Evolutionary conservation across 2,797 vertebrate genomes (phyloP).

Genomic region (Scarus forsteni): DNA sequence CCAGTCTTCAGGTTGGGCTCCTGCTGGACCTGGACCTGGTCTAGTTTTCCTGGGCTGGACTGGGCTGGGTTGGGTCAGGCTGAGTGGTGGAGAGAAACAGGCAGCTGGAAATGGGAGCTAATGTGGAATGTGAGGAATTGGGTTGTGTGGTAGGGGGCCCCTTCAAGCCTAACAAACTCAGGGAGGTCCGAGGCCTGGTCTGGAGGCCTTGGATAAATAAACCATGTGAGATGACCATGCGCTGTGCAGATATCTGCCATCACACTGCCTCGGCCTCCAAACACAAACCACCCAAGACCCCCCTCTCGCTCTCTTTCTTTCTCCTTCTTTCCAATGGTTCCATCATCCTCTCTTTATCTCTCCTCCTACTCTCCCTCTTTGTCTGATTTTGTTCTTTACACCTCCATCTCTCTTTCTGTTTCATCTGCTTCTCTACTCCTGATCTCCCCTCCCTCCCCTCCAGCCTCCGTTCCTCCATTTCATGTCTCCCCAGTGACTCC

Average conservation of each 20-base stretch:
- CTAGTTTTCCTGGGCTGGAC: slow-evolving; percentile 38
- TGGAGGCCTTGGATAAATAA: slow-evolving; percentile 91
- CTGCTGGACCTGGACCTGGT: slow-evolving; percentile 49
- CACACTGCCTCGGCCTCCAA: slow-evolving; percentile 75
- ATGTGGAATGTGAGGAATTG: slow-evolving; percentile 90
- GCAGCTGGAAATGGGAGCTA: slow-evolving; percentile 87
- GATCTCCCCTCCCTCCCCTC: slow-evolving; percentile 17
- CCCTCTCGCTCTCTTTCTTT: slow-evolving; percentile 38
- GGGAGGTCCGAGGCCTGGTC: slow-evolving; percentile 89
- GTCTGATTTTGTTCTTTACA: slow-evolving; percentile 24
- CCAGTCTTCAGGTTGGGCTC: slow-evolving; percentile 15
- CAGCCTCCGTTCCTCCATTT: slow-evolving; percentile 63
- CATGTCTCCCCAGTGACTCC: slow-evolving; percentile 71
- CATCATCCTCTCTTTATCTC: slow-evolving; percentile 20
- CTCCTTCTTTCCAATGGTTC: slow-evolving; percentile 49
- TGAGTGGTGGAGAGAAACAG: slow-evolving; percentile 76
- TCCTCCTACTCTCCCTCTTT: neutral
- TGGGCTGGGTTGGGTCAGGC: slow-evolving; percentile 59
- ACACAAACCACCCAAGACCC: slow-evolving; percentile 75
- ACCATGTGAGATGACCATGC: slow-evolving; percentile 87
- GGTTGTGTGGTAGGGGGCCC: slow-evolving; percentile 86
- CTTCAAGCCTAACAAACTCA: slow-evolving; percentile 91
- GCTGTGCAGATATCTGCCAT: slow-evolving; percentile 88
- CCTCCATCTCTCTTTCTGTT: slow-evolving; percentile 15
- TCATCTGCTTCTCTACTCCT: slow-evolving; percentile 48